A percentile compares a stretch with the other conserved stretches of the same genome.
These are phyloP conservation scores for Scaptomyza reducta DNA, from an alignment of 2,888 invertebrate genomes.

Conservation along the genomic window DNA sequence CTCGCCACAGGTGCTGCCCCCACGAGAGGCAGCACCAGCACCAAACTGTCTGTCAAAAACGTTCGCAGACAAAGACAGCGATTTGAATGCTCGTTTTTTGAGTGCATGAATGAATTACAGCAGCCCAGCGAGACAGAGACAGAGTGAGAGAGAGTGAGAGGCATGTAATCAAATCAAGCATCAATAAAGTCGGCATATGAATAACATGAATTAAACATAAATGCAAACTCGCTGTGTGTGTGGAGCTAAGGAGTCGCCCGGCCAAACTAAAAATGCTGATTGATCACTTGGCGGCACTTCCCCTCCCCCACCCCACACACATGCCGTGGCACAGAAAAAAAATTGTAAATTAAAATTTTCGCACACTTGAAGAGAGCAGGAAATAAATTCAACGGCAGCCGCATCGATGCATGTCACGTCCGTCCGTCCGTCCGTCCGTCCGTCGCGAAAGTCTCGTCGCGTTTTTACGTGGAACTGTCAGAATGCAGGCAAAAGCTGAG, in stretches of 20 bases:
- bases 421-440: conserved; percentile 25
- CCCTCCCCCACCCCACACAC: conserved; percentile 20
- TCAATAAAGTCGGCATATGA: conserved; percentile 79
- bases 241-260: conserved; percentile 16
- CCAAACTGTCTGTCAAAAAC: conserved; percentile 78
- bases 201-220: conserved; percentile 82
- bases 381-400: conserved; percentile 75
- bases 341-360: conserved; percentile 80
- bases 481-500: conserved; percentile 70
- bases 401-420: conserved; percentile 80
- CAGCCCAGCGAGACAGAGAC: conserved; percentile 2
- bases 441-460: conserved; percentile 45
- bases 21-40: not conserved
- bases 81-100: conserved; percentile 76
- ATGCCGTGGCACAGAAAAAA: conserved; percentile 38
- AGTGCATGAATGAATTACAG: conserved; percentile 81
- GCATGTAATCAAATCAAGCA: conserved; percentile 71
- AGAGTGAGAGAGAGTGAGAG: conserved; percentile 11
- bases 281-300: conserved; percentile 56
- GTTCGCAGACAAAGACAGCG: conserved; percentile 49
- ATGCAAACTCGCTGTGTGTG: conserved; percentile 64
- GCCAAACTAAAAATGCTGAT: conserved; percentile 41
- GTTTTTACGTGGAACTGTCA: conserved; percentile 79
- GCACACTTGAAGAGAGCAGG: conserved; percentile 73
- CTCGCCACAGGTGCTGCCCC: conserved; percentile 78